Conservation (phyloP, 2,797 vertebrate species). For the Novumbra hubbsi region DNA sequence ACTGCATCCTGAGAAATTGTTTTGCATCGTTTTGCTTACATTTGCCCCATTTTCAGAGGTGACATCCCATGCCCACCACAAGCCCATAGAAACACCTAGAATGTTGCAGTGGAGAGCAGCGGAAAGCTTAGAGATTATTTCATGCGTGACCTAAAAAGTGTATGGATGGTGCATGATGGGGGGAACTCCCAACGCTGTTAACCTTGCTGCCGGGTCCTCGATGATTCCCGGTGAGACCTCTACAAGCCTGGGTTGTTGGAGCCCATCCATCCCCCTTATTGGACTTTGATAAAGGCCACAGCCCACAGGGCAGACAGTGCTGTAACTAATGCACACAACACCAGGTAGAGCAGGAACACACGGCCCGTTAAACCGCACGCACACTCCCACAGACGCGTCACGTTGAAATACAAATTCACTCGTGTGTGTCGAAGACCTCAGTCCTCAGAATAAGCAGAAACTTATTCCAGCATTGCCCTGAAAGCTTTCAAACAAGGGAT, state of each 20-base stretch:
- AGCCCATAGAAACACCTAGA: not conserved
- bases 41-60: not conserved
- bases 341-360: slow-evolving; percentile 30
- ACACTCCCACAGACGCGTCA: not conserved
- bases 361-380: slow-evolving; percentile 18
- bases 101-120: slow-evolving; percentile 22
- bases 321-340: slow-evolving; percentile 32
- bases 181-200: slow-evolving; percentile 25
- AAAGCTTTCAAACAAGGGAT: slow-evolving; percentile 5
- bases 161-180: slow-evolving; percentile 25
- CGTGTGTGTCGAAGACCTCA: slow-evolving; percentile 19
- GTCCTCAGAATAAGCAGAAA: slow-evolving; percentile 38
- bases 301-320: slow-evolving; percentile 13
- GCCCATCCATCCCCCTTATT: slow-evolving; percentile 24
- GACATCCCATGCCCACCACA: not conserved
- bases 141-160: slow-evolving; percentile 27
- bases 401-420: slow-evolving; percentile 16
- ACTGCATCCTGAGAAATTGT: too few relatives aligned
- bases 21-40: not conserved
- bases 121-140: slow-evolving; percentile 37
- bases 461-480: slow-evolving; percentile 26
- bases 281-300: slow-evolving; percentile 28
- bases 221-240: slow-evolving; percentile 13
- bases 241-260: slow-evolving; percentile 4
- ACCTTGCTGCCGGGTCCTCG: slow-evolving; percentile 21